Evolutionary conservation across 2,797 vertebrate species (phyloP).

Genomic region (Enteromius unitaeniatus): DNA sequence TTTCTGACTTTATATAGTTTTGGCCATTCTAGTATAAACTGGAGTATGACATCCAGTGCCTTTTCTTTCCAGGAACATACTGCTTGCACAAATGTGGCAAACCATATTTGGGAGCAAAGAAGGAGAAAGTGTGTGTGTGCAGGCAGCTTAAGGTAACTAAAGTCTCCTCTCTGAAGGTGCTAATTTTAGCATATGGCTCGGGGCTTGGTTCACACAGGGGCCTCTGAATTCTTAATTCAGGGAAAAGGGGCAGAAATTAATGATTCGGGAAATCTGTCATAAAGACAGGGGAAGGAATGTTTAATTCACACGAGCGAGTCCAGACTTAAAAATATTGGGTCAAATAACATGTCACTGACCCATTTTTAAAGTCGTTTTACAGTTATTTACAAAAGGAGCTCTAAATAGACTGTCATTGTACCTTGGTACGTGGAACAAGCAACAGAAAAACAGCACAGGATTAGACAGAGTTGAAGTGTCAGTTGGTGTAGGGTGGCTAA

Average conservation of each 20-base stretch:
- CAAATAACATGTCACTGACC: conserved; percentile 55
- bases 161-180: conserved; percentile 47
- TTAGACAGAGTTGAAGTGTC: not conserved
- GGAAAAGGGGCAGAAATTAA: conserved; percentile 69
- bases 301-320: conserved; percentile 66
- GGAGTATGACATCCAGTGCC: conserved; percentile 6
- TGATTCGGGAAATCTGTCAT: conserved; percentile 65
- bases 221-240: conserved; percentile 69
- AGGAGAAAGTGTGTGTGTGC: conserved; percentile 35
- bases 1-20: not conserved
- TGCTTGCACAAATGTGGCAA: conserved; percentile 33
- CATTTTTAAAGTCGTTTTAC: conserved; percentile 51
- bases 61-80: conserved; percentile 5
- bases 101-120: conserved; percentile 37
- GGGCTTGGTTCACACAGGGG: conserved; percentile 61
- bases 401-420: not conserved
- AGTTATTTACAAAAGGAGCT: conserved; percentile 53
- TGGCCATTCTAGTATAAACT: not conserved
- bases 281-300: conserved; percentile 66
- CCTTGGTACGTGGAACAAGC: not conserved
- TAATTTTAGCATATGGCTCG: conserved; percentile 67
- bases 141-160: conserved; percentile 52
- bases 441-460: not conserved
- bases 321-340: conserved; percentile 61
- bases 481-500: not conserved